Percentiles rank a stretch among this genome's conserved stretches.
Evolutionary conservation across 2,113 vertebrate genomes (phyloP).

Genomic region (Cryptomyrus ogoouensis): DNA sequence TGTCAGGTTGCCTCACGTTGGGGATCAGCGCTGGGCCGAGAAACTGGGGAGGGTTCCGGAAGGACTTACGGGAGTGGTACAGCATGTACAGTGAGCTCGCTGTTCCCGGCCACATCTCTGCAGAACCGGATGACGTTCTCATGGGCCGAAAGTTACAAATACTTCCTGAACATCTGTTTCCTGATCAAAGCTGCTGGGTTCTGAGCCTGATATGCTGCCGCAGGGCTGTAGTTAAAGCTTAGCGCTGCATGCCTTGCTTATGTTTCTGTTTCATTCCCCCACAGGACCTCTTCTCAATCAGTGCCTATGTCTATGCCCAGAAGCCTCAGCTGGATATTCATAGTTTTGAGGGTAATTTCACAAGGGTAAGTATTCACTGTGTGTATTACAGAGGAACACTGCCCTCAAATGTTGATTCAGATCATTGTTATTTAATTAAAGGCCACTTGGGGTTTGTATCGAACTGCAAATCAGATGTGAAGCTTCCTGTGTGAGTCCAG

Average conservation of each 20-base stretch:
- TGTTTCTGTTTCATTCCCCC: conserved; percentile 29
- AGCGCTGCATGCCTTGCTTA: not conserved
- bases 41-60: not conserved
- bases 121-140: not conserved
- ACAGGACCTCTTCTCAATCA: conserved; percentile 95
- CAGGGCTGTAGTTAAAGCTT: not conserved
- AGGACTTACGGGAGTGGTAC: not conserved
- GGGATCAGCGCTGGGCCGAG: not conserved
- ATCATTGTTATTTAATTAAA: conserved; percentile 6
- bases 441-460: not conserved
- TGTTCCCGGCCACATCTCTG: not conserved
- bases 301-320: conserved; percentile 84
- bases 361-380: conserved; percentile 69
- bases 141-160: conserved; percentile 13
- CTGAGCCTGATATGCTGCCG: not conserved
- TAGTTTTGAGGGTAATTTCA: conserved; percentile 96
- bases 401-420: not conserved
- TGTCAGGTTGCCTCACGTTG: not conserved
- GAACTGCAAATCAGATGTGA: not conserved
- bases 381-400: conserved; percentile 19
- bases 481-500: not conserved
- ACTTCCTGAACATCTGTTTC: conserved; percentile 24
- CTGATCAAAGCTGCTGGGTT: conserved; percentile 13
- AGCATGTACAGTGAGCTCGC: not conserved
- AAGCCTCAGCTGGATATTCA: conserved; percentile 96